A percentile compares a stretch with the other conserved stretches of the same genome.
Evolutionary conservation across 23 tunicate species (phyloP).

Genomic region (Aplidium turbinatum): DNA sequence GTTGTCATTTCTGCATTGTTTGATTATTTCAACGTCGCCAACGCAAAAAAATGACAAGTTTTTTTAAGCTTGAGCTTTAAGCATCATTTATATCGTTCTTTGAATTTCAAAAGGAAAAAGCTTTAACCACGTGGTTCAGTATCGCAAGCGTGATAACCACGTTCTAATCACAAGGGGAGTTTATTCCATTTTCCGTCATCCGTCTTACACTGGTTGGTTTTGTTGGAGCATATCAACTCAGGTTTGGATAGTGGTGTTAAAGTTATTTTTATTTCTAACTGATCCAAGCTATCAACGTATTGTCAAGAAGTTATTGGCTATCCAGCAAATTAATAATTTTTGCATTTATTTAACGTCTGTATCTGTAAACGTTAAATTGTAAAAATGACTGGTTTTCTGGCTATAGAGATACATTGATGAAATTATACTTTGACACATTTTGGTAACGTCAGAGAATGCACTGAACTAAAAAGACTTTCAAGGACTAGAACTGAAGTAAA

Average conservation of each 20-base stretch:
- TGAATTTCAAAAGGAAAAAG: constrained; percentile 36
- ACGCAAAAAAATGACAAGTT: no score
- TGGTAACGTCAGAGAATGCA: neutral
- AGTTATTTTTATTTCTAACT: neutral
- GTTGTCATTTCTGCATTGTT: no score
- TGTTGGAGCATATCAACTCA: constrained; percentile 91
- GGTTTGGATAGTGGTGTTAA: constrained; percentile 17
- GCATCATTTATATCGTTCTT: no score
- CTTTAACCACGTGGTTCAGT: constrained; percentile 81
- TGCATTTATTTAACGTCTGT: no score
- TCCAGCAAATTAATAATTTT: neutral
- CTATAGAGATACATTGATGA: no score
- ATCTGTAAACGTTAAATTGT: no score
- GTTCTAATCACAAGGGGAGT: constrained; percentile 73
- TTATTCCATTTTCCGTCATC: constrained; percentile 84
- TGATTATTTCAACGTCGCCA: no score
- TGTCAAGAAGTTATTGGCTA: neutral
- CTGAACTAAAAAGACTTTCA: neutral
- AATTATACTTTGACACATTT: neutral
- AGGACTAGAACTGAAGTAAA: no score
- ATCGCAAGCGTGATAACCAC: constrained; percentile 55
- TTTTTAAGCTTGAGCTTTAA: no score
- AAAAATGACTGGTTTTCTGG: no score
- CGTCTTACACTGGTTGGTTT: constrained; percentile 94
- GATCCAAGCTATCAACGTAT: neutral